These are phyloP conservation scores for Trinectes maculatus DNA, from an alignment of 2,113 vertebrate genomes.

Conservation along the genomic window DNA sequence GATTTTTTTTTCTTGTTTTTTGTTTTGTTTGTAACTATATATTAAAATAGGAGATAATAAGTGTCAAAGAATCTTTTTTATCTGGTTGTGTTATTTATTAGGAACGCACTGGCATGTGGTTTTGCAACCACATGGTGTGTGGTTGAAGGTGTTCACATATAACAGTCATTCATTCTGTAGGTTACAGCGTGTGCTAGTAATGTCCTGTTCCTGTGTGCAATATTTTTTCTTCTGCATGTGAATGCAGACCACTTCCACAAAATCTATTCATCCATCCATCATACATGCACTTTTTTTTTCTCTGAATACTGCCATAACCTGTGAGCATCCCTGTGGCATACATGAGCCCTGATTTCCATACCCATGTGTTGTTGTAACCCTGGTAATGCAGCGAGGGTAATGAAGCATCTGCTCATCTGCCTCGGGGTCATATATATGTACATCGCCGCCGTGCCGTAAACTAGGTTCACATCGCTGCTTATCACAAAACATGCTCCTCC, in stretches of 20 bases:
- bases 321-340: conserved; percentile 25
- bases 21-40: no score
- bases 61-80: no score
- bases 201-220: no score
- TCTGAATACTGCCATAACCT: conserved; percentile 7
- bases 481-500: conserved; percentile 49
- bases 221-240: no score
- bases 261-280: background rate
- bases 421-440: conserved; percentile 66
- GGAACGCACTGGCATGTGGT: no score
- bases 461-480: conserved; percentile 58
- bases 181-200: no score
- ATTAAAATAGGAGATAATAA: no score
- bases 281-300: background rate
- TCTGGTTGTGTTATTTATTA: no score
- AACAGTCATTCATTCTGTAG: no score
- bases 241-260: background rate
- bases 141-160: no score
- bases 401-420: conserved; percentile 73
- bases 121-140: no score
- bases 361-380: conserved; percentile 59
- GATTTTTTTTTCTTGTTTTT: no score
- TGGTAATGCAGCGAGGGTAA: conserved; percentile 62
- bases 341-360: conserved; percentile 42
- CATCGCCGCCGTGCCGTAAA: conserved; percentile 59